Percentiles rank a stretch among this genome's conserved stretches.
phyloP scores from a whole-genome alignment of 2,797 vertebrate species.

The Denticeps clupeoides region DNA sequence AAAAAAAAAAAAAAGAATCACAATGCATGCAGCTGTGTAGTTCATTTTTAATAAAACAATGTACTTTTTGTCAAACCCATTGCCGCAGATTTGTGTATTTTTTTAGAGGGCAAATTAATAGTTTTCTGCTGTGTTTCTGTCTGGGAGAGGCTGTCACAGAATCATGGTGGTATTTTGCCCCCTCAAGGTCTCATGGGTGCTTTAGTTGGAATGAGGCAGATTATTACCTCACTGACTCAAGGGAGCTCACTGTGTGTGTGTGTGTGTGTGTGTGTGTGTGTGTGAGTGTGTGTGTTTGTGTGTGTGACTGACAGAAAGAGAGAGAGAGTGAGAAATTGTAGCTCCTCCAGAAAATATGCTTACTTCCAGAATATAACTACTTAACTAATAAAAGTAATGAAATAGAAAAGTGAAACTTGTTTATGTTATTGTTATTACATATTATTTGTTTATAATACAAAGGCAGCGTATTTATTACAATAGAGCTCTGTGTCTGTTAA shows the following conservation, averaged over 20 bases:
- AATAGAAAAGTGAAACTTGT: too few species aligned
- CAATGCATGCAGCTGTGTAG: too few species aligned
- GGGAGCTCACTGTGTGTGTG: background rate
- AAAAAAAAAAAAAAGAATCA: too few species aligned
- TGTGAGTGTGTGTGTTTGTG: background rate
- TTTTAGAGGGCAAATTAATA: background rate
- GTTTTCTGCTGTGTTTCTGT: background rate
- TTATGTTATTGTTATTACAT: too few species aligned
- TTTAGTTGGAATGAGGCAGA: conserved; percentile 11
- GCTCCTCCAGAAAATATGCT: too few species aligned
- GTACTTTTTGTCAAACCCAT: background rate
- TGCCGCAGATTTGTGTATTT: background rate
- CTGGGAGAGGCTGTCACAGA: conserved; percentile 1
- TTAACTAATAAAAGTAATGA: too few species aligned
- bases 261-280: conserved; percentile 4
- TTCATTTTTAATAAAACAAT: too few species aligned
- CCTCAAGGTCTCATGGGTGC: conserved; percentile 20
- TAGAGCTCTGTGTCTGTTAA: too few species aligned
- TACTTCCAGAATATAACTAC: too few species aligned
- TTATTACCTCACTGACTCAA: conserved; percentile 12
- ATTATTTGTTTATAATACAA: too few species aligned
- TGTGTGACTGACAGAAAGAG: background rate
- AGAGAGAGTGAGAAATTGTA: background rate
- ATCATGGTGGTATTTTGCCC: conserved; percentile 10
- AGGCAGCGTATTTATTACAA: too few species aligned